phyloP scores from a whole-genome alignment of 2,113 vertebrate species.

The Pedionomus torquatus region DNA sequence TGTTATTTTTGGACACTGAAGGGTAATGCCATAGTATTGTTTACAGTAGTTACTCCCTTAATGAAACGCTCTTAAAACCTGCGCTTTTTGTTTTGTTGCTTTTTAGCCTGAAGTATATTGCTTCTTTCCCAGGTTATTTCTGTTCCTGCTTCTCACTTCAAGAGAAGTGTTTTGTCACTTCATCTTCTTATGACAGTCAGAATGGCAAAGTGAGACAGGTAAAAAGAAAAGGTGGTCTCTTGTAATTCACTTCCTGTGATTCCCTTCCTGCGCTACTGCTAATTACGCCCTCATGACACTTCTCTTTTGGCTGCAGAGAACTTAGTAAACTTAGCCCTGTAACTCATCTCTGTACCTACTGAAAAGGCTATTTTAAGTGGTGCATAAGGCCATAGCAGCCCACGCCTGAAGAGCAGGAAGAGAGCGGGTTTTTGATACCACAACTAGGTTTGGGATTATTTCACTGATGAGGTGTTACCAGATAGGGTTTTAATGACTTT shows the following conservation, averaged over 20 bases:
- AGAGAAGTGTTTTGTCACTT: neutral
- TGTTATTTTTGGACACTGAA: too few relatives aligned
- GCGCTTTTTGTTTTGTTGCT: neutral
- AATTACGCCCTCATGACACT: neutral
- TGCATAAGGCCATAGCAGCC: neutral
- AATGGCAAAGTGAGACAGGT: neutral
- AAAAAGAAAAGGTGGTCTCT: neutral
- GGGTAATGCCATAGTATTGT: neutral
- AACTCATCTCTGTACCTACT: neutral
- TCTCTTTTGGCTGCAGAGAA: neutral
- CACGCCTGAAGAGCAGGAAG: neutral
- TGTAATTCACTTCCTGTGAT: neutral
- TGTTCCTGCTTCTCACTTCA: neutral
- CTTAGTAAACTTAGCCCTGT: neutral
- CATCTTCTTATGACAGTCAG: neutral
- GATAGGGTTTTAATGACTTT: neutral
- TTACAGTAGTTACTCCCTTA: neutral
- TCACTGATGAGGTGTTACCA: neutral
- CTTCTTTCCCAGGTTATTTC: neutral
- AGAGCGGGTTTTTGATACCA: neutral
- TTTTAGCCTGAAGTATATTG: neutral
- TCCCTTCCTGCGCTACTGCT: neutral
- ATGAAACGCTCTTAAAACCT: neutral
- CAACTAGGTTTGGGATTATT: neutral
- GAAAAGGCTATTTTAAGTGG: neutral